Conservation (phyloP, 1,140 invertebrate genomes). For the Caenorhabditis elegans region DNA sequence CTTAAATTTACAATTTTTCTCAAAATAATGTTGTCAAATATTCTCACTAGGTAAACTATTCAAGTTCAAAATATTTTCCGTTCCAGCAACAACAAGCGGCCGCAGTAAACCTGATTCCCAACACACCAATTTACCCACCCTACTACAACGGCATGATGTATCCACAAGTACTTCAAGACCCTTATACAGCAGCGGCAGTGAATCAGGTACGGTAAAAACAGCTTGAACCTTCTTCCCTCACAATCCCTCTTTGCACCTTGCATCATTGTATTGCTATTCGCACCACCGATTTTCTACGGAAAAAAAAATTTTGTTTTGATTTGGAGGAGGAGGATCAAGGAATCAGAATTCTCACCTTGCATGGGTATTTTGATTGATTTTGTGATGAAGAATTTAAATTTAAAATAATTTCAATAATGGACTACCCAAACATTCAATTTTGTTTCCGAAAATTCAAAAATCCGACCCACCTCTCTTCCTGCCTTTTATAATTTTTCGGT, state of each 20-base stretch:
- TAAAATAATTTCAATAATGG: no score
- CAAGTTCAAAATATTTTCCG: no score
- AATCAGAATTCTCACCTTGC: no score
- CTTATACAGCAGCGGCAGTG: slow-evolving; percentile 24
- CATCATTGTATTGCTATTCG: background rate
- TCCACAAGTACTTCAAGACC: slow-evolving; percentile 25
- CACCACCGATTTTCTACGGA: background rate
- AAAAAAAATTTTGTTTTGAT: background rate
- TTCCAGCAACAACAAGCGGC: slow-evolving; percentile 39
- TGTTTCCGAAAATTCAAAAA: no score
- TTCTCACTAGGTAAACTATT: no score
- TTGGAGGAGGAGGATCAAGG: background rate
- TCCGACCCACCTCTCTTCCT: background rate
- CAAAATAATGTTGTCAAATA: no score
- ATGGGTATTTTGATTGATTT: no score
- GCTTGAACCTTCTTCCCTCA: no score
- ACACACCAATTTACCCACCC: slow-evolving; percentile 15
- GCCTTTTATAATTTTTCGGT: background rate
- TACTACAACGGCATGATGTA: slow-evolving; percentile 44
- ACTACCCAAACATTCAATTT: no score
- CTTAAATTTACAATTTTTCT: no score
- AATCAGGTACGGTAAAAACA: slow-evolving; percentile 16
- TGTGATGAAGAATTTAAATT: no score
- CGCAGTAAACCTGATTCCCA: slow-evolving; percentile 34
- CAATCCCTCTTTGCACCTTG: background rate